Evolutionary conservation across 2,113 vertebrate species (phyloP), one percentile per base, ranked within the genome.

Genomic region (Peromyscus leucopus): DNA sequence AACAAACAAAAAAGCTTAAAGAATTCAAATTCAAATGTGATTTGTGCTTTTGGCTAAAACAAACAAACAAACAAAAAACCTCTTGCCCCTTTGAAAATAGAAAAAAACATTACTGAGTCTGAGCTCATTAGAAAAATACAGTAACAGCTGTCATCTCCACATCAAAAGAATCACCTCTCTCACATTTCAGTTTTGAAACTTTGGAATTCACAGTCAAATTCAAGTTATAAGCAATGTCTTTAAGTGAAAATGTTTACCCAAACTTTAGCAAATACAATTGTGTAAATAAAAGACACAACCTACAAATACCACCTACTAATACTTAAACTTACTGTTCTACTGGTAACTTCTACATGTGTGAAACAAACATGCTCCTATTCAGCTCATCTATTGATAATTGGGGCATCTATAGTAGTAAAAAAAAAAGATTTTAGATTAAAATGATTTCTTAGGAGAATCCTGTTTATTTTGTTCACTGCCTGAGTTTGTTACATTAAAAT

Each of bases 321-420:
- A 97, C 80, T 94, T 93, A 98, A 98, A 99, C 99, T 99, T 99
- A 99, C 99, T 98, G 98, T 99, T 99, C 98, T 98, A 97, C 96
- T 88, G 92, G 98, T 97, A 98, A 98, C 97, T 98, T 98, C 98
- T 99, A 99, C 98, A 99, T 99, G 98, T 99, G 99, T 98, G 99
- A 99, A 98, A 99, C 98, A 98, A 99, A 99, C 99, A 99, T 99
- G 98, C 97, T 99, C 98, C 98, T 99, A 98, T 98, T 99, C 98
- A 99, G 98, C 98, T 99, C 98, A 99, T 99, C 98, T 98, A 99
- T 86, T 98, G 98, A 99, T 98, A 99, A 99, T 97, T 98, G 98
- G 98, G 98, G 97, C 97, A 99, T 99, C 98, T 99, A 99, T 89
- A 99, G 98, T 91, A 97, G 97, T 98, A 97, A 97, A 98, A 98